A percentile compares a stretch with the other conserved stretches of the same genome.
These are phyloP conservation scores for Pomacea canaliculata DNA, from an alignment of 2,888 invertebrate species.

Conservation along the genomic window DNA sequence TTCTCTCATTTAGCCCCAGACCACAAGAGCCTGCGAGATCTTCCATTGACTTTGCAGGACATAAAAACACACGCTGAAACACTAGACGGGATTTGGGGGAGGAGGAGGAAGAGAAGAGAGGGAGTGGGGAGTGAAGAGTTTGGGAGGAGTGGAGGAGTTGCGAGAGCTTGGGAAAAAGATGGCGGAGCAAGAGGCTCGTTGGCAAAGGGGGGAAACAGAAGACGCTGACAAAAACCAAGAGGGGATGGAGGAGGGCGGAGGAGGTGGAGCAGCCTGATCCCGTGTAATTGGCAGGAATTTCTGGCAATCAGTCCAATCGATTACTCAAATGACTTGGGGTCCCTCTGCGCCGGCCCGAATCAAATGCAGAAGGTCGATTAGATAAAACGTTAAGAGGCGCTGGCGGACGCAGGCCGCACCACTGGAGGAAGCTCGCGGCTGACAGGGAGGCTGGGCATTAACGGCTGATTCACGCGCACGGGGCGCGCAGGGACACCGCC, in stretches of 20 bases:
- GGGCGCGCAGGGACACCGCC: too few species aligned
- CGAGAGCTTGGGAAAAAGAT: background rate
- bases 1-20: background rate
- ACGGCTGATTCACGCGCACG: background rate
- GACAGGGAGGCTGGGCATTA: background rate
- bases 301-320: constrained; percentile 21
- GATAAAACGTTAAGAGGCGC: constrained; percentile 15
- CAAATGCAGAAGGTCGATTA: constrained; percentile 21
- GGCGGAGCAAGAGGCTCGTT: background rate
- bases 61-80: constrained; percentile 2
- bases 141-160: background rate
- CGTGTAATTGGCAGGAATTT: constrained; percentile 18
- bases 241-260: background rate
- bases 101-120: background rate
- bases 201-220: background rate
- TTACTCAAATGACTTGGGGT: constrained; percentile 12
- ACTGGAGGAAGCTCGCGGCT: background rate
- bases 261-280: background rate
- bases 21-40: constrained; percentile 4
- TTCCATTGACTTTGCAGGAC: background rate
- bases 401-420: background rate
- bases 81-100: background rate
- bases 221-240: background rate
- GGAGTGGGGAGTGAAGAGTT: background rate
- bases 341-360: constrained; percentile 13